Evolutionary conservation across 2,888 invertebrate genomes (phyloP), one percentile per base, ranked within the genome.

Genomic region (Hydropsyche betteni): DNA sequence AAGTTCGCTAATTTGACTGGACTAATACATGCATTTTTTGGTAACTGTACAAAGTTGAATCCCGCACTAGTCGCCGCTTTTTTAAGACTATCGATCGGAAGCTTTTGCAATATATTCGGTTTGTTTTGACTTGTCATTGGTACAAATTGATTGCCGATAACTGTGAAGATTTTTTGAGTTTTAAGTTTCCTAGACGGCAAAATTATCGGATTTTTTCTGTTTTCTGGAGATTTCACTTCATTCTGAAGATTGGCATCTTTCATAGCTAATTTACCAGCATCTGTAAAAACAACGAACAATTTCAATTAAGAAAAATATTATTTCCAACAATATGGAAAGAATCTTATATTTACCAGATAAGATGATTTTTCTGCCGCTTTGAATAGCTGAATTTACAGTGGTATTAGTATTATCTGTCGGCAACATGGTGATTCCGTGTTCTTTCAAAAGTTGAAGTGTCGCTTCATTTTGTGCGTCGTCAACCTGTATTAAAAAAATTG

Each of bases 401-500:
- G 24, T 44, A 86, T 90, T 83, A 81, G 86, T 88, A 80, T 92
- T 91, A 83, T 95, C 95, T 33, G 91, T 88, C 71, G 94, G 93
- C 83, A 96, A 89, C 91, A 96, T 92, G 68, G 94, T 92, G 81
- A 96, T 95, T 78, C 95, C 96, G 85, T 96, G 95, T 80, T 91
- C 90, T 83, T 95, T 93, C 77, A 96, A 87, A 84, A 96, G 87
- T 83, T 91, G 90, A 79, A 93, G 83, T 53, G 84, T 86, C 24
- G 87, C 87, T 78, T 87, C 87, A 38, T 83, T 83, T 52, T 73
- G 75, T 12, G 68, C 74, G 8, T 78, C 75, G 24, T 76, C 76
- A 7, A 78, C 72, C 79, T 80, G 55, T 24, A 2, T 2, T 24
- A 2, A 24, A 24, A 1, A 2, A 24, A 24, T 24, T 24, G 24